Evolutionary conservation across 2,113 vertebrate species (phyloP), one percentile per base, ranked within the genome.

Genomic region (Andinoacara biseriatus): DNA sequence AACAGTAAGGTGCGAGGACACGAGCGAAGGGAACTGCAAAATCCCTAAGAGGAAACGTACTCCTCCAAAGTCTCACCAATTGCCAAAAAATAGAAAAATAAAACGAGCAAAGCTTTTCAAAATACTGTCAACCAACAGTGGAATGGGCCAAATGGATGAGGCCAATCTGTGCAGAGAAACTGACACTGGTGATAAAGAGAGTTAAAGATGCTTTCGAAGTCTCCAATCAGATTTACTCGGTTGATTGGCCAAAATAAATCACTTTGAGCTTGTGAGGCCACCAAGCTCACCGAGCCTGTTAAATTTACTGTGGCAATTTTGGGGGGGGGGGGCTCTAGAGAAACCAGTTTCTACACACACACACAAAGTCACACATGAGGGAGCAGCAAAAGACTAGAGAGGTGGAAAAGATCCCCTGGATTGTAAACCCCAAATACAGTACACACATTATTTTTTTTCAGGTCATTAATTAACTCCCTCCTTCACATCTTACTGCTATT

Each of bases 171-270:
- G 65, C 61, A 29, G 49, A 58, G 84, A 58, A 88, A 86, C 89
- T 60, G 76, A 89, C 86, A 84, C 62, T 52, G 81, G 69, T 86
- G 87, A 90, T 89, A 87, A 90, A 85, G 82, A 78, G 67, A 84
- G 80, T 65, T 84, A 77, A 83, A 86, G 84, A 84, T 54, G 76
- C 90, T 89, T 84, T 79, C 69, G 84, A 90, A 84, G 77, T 76
- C 79, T 84, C 84, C 75, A 72, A 76, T 86, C 81, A 90, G 83
- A 92, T 91, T 86, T 82, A 35, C 57, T 84, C 26, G 10, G 58
- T 87, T 89, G 90, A 92, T 92, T 92, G 84, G 84, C 63, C 86
- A 85, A 85, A 91, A 87, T 85, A 88, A 87, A 91, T 89, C 84
- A 84, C 84, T 86, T 76, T 65, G 82, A 78, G 87, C 40, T 63